phyloP scores from a whole-genome alignment of 1,140 invertebrate species.

The Thaumatotibia leucotreta region DNA sequence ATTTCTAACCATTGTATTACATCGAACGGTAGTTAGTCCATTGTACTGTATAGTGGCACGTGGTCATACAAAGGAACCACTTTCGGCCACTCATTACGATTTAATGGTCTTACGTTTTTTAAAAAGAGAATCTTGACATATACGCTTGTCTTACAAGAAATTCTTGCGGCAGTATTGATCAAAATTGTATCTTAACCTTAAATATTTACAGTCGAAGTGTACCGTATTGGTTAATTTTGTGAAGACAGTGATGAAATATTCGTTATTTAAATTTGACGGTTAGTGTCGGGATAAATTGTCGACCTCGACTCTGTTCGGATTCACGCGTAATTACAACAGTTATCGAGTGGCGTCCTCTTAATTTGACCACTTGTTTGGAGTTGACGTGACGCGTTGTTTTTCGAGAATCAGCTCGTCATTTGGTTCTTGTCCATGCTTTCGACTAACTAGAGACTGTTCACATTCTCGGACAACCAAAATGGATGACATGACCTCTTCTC shows the following conservation, averaged over 20 bases:
- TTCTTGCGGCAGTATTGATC: not conserved
- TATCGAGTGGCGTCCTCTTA: constrained; percentile 37
- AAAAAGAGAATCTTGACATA: constrained; percentile 54
- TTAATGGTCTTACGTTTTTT: constrained; percentile 65
- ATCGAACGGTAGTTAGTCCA: constrained; percentile 68
- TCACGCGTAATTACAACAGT: constrained; percentile 58
- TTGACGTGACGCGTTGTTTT: constrained; percentile 14
- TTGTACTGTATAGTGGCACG: constrained; percentile 60
- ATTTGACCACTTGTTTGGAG: constrained; percentile 29
- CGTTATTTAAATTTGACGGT: constrained; percentile 70
- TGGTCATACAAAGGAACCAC: constrained; percentile 61
- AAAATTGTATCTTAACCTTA: constrained; percentile 17
- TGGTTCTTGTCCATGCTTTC: not conserved
- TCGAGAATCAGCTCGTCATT: not conserved
- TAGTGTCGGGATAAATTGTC: constrained; percentile 66
- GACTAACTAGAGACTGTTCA: not conserved
- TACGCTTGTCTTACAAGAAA: constrained; percentile 32
- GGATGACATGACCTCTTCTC: no score
- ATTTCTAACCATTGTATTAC: constrained; percentile 65
- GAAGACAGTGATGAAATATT: constrained; percentile 46
- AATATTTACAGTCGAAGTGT: not conserved
- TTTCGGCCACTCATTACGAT: constrained; percentile 68
- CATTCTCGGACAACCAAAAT: not conserved
- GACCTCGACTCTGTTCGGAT: constrained; percentile 63
- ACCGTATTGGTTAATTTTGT: constrained; percentile 19